Percentiles rank a stretch among this genome's conserved stretches.
Conservation (phyloP, 2,888 invertebrate species). For the Bellardia bayeri region DNA sequence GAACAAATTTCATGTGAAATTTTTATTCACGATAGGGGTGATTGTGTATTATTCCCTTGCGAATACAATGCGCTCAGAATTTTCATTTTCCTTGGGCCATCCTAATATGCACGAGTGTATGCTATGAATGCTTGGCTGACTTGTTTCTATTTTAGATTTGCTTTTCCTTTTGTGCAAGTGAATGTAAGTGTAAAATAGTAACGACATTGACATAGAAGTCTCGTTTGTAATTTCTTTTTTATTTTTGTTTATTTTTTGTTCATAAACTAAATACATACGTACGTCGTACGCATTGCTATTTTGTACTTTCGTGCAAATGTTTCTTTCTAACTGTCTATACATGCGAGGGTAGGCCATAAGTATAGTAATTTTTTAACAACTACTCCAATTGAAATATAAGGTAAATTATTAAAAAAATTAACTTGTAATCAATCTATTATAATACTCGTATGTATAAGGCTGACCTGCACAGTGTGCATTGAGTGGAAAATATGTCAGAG, state of each 20-base stretch:
- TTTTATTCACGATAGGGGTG: too few relatives aligned
- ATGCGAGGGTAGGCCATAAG: neutral
- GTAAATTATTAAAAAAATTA: too few relatives aligned
- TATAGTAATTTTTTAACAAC: too few relatives aligned
- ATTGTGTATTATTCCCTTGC: too few relatives aligned
- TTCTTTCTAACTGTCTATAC: neutral
- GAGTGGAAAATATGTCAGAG: too few relatives aligned
- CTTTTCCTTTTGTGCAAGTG: neutral
- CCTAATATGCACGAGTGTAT: neutral
- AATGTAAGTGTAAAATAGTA: constrained; percentile 54
- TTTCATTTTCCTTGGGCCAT: too few relatives aligned
- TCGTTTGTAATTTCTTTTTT: constrained; percentile 16
- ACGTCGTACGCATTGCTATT: constrained; percentile 64
- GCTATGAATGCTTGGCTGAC: constrained; percentile 17
- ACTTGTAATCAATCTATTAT: too few relatives aligned
- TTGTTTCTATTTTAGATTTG: constrained; percentile 8
- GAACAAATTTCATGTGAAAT: too few relatives aligned
- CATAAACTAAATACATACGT: constrained; percentile 49
- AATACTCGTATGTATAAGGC: too few relatives aligned
- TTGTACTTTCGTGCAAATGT: constrained; percentile 45
- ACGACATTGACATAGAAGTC: constrained; percentile 66
- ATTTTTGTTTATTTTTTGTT: constrained; percentile 11
- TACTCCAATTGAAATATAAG: too few relatives aligned
- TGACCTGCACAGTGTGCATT: too few relatives aligned
- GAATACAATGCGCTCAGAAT: too few relatives aligned